Conservation (phyloP, 2,888 invertebrate species). For the Rhagonycha lutea region DNA sequence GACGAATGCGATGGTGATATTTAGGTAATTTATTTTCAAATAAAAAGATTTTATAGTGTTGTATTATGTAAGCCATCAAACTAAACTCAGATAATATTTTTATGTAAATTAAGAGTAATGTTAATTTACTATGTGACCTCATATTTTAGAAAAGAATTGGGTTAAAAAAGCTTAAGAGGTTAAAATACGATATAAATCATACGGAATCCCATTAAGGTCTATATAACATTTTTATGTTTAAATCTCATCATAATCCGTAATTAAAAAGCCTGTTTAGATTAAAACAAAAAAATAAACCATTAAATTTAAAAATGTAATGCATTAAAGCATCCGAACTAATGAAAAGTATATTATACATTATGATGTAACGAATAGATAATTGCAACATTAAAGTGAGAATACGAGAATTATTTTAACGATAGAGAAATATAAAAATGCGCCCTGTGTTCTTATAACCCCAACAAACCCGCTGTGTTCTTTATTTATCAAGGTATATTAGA, state of each 20-base stretch:
- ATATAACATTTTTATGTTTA: neutral
- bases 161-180: constrained; percentile 12
- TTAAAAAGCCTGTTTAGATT: neutral
- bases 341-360: neutral
- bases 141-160: constrained; percentile 6
- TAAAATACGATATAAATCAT: neutral
- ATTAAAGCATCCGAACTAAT: neutral
- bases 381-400: neutral
- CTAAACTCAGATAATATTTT: neutral
- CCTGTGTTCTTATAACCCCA: constrained; percentile 24
- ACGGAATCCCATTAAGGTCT: neutral
- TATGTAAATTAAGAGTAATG: neutral
- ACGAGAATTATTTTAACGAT: neutral
- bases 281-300: neutral
- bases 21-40: neutral
- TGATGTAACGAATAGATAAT: neutral
- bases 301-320: neutral
- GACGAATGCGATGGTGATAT: neutral
- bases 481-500: constrained; percentile 35
- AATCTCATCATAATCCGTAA: neutral
- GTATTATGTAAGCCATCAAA: neutral
- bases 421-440: constrained; percentile 9
- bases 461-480: constrained; percentile 28
- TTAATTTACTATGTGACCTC: neutral
- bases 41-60: neutral